Evolutionary conservation across 2,797 vertebrate species (phyloP).

Genomic region (Sparidentex hasta): DNA sequence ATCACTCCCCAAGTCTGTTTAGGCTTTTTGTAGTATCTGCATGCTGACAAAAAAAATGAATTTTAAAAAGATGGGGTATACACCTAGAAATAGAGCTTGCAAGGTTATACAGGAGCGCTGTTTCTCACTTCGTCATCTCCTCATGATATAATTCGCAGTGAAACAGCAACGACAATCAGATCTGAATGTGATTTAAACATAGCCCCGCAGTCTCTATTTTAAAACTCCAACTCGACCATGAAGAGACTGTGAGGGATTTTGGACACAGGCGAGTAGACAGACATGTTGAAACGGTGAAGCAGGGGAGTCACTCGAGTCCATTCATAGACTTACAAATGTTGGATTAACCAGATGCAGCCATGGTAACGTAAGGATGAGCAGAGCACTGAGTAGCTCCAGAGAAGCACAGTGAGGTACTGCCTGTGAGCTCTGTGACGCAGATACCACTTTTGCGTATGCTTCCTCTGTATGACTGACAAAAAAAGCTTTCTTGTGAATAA

Average conservation of each 20-base stretch:
- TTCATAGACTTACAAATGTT: constrained; percentile 76
- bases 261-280: constrained; percentile 36
- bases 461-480: constrained; percentile 48
- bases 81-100: not conserved
- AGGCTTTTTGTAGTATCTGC: too few species aligned
- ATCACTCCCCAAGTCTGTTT: too few species aligned
- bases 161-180: constrained; percentile 5
- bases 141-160: constrained; percentile 1
- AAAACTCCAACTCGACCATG: not conserved
- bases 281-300: constrained; percentile 54
- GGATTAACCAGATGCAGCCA: constrained; percentile 78
- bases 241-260: constrained; percentile 14
- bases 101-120: not conserved
- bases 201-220: constrained; percentile 6
- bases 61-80: not conserved
- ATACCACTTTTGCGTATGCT: constrained; percentile 70
- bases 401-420: constrained; percentile 69
- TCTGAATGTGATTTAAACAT: not conserved
- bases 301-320: constrained; percentile 68
- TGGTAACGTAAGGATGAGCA: constrained; percentile 79
- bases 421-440: constrained; percentile 76
- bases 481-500: constrained; percentile 55
- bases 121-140: not conserved
- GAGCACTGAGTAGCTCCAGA: constrained; percentile 74
- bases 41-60: too few species aligned